These are phyloP conservation scores for Philereme transversata DNA, from an alignment of 2,888 invertebrate genomes.

Conservation along the genomic window DNA sequence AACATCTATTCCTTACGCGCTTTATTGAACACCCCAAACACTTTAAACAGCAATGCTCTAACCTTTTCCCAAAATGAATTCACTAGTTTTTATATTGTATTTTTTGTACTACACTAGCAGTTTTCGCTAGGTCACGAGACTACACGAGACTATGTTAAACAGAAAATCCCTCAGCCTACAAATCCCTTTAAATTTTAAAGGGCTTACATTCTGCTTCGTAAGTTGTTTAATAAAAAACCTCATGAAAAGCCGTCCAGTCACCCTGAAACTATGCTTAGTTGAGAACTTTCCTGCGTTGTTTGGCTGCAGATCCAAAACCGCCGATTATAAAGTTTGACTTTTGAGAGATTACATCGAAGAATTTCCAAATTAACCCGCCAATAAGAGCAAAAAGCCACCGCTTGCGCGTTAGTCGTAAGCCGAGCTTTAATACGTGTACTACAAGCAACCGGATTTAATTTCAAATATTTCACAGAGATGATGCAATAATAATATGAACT, in stretches of 20 bases:
- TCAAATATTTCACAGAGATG: too few species aligned
- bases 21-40: conserved; percentile 26
- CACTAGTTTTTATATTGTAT: not conserved
- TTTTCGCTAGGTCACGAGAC: not conserved
- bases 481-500: too few species aligned
- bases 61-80: conserved; percentile 17
- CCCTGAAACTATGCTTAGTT: conserved; percentile 1
- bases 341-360: conserved; percentile 31
- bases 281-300: conserved; percentile 2
- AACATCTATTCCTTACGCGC: conserved; percentile 12
- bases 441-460: conserved; percentile 9
- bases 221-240: not conserved
- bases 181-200: not conserved
- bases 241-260: conserved; percentile 3
- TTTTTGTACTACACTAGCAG: not conserved
- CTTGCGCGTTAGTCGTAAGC: conserved; percentile 1
- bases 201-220: not conserved
- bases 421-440: not conserved
- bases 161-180: not conserved
- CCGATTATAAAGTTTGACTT: conserved; percentile 24
- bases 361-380: conserved; percentile 32
- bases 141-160: not conserved
- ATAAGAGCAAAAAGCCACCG: conserved; percentile 21
- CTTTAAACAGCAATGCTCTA: conserved; percentile 20
- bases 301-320: conserved; percentile 17